Evolutionary conservation across 2,888 invertebrate species (phyloP), one percentile per base, ranked within the genome.

Genomic region (Drymonia ruficornis): DNA sequence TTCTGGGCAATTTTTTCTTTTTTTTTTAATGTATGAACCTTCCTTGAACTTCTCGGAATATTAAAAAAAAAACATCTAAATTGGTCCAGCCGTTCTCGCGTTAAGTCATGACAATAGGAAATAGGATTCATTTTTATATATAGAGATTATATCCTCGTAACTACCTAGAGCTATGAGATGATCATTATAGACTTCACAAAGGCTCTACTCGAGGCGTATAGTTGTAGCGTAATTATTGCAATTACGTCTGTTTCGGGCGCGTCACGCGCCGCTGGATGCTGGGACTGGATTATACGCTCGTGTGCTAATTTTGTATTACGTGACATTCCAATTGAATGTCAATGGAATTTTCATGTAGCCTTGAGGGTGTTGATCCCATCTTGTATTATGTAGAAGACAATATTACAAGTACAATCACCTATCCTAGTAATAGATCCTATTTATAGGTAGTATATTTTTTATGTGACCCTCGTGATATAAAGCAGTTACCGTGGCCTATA

Each of bases 221-320:
- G 45, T 44, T 47, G 50, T 48, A 40, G 13, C 29, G 54, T 56
- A 52, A 57, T 64, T 58, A 63, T 65, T 58, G 56, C 51, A 59
- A 62, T 62, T 46, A 65, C 56, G 42, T 19, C 49, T 56, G 31
- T 52, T 19, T 55, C 52, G 19, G 16, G 40, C 48, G 38, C 51
- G 53, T 47, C 36, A 50, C 52, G n/a, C n/a, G n/a, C n/a, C 5
- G 36, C 36, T 36, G 36, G n/a, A n/a, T 5, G n/a, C 11, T 36
- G 11, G n/a, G 11, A 11, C 1, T n/a, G 11, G n/a, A 36, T 13
- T 36, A 11, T 36, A n/a, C 13, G 36, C 36, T 2, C 36, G 36
- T 36, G 36, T n/a, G 13, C 36, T 36, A n/a, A n/a, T 36, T 36
- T 36, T 36, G 36, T 36, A 36, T 13, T 36, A n/a, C n/a, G n/a